Conservation (phyloP, 2,113 vertebrate species). For the Albula goreensis region DNA sequence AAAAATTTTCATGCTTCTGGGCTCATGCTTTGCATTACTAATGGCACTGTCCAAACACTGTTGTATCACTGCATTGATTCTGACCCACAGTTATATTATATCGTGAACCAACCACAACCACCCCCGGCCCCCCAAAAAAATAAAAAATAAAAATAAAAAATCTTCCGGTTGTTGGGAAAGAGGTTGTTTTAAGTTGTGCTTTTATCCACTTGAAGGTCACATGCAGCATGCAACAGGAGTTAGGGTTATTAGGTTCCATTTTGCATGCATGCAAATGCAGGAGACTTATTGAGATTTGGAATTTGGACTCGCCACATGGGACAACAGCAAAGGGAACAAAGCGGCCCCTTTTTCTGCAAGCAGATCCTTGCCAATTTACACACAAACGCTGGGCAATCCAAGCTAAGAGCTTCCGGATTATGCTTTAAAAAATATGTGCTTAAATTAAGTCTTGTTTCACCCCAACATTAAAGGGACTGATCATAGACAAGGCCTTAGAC, state of each 20-base stretch:
- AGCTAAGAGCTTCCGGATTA: not conserved
- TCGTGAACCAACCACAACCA: not conserved
- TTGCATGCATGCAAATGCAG: constrained; percentile 2
- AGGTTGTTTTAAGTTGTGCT: not conserved
- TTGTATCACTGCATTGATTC: not conserved
- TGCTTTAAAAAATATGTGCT: not conserved
- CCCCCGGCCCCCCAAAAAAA: not conserved
- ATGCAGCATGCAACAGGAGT: not conserved
- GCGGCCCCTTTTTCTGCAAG: not conserved
- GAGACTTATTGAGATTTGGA: not conserved
- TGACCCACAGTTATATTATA: not conserved
- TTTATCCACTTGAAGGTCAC: not conserved
- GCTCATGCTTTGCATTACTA: not conserved
- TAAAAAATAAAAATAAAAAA: not conserved
- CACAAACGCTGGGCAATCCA: not conserved
- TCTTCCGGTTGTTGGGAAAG: not conserved
- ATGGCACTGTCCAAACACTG: not conserved
- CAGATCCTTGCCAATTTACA: not conserved
- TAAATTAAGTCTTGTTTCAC: not conserved
- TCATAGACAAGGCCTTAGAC: not conserved
- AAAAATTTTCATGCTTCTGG: not conserved
- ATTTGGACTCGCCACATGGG: not conserved
- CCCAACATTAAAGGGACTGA: not conserved
- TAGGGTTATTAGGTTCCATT: not conserved
- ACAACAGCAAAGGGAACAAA: not conserved